Percentiles rank a stretch among this genome's conserved stretches.
Conservation (phyloP, 2,113 vertebrate genomes). For the Chamaetylas fuelleborni region DNA sequence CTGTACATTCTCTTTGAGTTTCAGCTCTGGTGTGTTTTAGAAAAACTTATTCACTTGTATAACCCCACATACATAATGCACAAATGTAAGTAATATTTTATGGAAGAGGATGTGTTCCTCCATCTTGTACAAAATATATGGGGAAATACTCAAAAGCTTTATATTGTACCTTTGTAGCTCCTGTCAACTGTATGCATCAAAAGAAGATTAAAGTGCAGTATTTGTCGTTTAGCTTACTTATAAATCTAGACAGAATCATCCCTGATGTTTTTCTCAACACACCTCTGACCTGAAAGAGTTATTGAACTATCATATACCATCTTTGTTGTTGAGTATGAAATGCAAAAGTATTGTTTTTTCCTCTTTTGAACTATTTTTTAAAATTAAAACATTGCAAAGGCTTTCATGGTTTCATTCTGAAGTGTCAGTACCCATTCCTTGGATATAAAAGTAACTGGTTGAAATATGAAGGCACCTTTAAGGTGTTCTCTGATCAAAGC, state of each 20-base stretch:
- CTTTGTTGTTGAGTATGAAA: constrained; percentile 72
- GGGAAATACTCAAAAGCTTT: constrained; percentile 62
- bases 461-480: constrained; percentile 68
- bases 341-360: constrained; percentile 70
- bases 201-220: constrained; percentile 71
- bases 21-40: not conserved
- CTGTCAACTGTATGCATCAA: constrained; percentile 70
- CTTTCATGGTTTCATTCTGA: constrained; percentile 71
- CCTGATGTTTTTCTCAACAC: constrained; percentile 69
- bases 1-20: not conserved
- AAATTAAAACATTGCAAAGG: constrained; percentile 59
- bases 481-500: constrained; percentile 76
- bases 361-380: constrained; percentile 69
- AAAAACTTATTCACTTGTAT: not conserved
- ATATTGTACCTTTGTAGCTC: constrained; percentile 71
- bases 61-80: constrained; percentile 23
- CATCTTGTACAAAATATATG: constrained; percentile 34
- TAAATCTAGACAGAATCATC: constrained; percentile 64
- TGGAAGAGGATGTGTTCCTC: not conserved
- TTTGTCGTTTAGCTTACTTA: constrained; percentile 71
- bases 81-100: constrained; percentile 33
- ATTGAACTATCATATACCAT: constrained; percentile 50
- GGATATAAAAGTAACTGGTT: constrained; percentile 68
- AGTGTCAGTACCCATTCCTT: constrained; percentile 67
- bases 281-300: constrained; percentile 66